Evolutionary conservation across 1,140 invertebrate genomes (phyloP).

Genomic region (Macrotrachela quadricornifera): DNA sequence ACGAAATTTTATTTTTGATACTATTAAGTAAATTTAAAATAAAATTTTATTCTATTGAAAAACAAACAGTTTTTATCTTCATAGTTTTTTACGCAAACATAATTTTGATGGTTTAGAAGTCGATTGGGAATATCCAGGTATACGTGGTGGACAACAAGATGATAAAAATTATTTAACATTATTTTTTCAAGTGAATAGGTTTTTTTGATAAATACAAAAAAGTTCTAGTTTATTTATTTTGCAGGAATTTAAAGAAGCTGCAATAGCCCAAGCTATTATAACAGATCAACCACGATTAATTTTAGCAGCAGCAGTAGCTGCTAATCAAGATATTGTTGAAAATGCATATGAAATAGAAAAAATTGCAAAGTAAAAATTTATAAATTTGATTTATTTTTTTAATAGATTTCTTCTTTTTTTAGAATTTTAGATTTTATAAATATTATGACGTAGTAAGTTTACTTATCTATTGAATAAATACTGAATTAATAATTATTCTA

Average conservation of each 20-base stretch:
- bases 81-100: slow-evolving; percentile 9
- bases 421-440: no score
- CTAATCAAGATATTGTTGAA: slow-evolving; percentile 61
- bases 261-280: slow-evolving; percentile 50
- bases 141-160: slow-evolving; percentile 64
- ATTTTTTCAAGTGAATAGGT: slow-evolving; percentile 30
- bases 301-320: slow-evolving; percentile 36
- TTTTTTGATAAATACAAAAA: neutral
- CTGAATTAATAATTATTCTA: no score
- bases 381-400: no score
- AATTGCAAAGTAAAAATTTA: slow-evolving; percentile 12
- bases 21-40: slow-evolving; percentile 37
- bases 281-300: slow-evolving; percentile 54
- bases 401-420: no score
- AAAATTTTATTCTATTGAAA: no score
- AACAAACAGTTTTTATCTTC: no score
- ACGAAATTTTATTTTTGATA: slow-evolving; percentile 17
- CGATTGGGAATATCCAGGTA: slow-evolving; percentile 85
- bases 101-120: slow-evolving; percentile 70
- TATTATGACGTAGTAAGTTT: no score
- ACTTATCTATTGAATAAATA: no score
- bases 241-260: slow-evolving; percentile 45
- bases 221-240: neutral
- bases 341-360: slow-evolving; percentile 68
- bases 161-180: slow-evolving; percentile 70